These are phyloP conservation scores for Eriosoma lanigerum DNA, from an alignment of 1,140 invertebrate species.

Conservation along the genomic window DNA sequence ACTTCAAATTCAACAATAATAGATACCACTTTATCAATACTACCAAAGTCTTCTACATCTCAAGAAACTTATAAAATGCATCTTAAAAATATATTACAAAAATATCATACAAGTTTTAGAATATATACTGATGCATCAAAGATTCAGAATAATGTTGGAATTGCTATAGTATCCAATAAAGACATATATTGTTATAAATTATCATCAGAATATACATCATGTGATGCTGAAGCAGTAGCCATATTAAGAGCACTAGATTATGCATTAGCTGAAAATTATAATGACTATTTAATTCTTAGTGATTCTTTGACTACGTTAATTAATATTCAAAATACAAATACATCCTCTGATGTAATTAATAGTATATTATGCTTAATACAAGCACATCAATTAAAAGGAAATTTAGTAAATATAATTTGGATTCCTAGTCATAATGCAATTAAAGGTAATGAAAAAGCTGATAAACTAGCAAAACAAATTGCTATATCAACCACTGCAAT, in stretches of 20 bases:
- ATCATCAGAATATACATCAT: constrained; percentile 5
- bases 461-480: constrained; percentile 32
- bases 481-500: constrained; percentile 2
- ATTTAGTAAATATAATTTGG: constrained; percentile 23
- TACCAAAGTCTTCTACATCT: neutral
- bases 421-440: constrained; percentile 27
- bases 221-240: constrained; percentile 33
- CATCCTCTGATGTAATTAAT: constrained; percentile 12
- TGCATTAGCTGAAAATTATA: neutral
- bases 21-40: constrained; percentile 9
- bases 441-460: constrained; percentile 35
- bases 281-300: constrained; percentile 24
- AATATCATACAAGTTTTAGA: constrained; percentile 17
- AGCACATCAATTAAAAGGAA: constrained; percentile 29
- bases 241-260: constrained; percentile 37
- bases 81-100: neutral
- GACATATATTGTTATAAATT: neutral
- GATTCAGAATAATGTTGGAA: constrained; percentile 23
- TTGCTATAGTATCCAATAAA: constrained; percentile 16
- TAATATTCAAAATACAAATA: constrained; percentile 26
- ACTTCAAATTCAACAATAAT: neutral
- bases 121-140: constrained; percentile 45
- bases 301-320: constrained; percentile 24
- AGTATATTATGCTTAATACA: constrained; percentile 28
- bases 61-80: neutral